Conservation (phyloP, 2,797 vertebrate genomes). For the Sebastolobus altivelis region DNA sequence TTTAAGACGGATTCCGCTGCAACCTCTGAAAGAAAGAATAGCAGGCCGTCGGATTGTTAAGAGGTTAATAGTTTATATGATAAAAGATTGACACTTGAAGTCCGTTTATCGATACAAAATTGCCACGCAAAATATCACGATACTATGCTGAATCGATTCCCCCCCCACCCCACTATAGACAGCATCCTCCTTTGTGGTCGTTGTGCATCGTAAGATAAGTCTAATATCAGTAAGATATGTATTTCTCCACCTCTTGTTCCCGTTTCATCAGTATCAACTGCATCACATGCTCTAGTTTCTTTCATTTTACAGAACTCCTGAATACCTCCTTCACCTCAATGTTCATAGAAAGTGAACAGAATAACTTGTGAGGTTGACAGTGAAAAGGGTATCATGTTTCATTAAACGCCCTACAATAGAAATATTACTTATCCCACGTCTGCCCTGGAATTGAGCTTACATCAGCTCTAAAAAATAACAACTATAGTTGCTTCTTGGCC, state of each 20-base stretch:
- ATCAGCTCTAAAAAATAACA: slow-evolving; percentile 77
- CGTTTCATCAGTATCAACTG: slow-evolving; percentile 1
- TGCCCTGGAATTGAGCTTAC: slow-evolving; percentile 52
- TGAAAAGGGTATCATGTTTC: slow-evolving; percentile 66
- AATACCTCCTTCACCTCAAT: slow-evolving; percentile 4
- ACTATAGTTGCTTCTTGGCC: slow-evolving; percentile 49
- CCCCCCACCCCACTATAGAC: not conserved
- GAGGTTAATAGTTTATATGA: too few relatives aligned
- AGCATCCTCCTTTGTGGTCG: slow-evolving; percentile 1
- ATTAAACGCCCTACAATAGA: slow-evolving; percentile 58
- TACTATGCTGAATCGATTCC: too few relatives aligned
- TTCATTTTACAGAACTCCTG: slow-evolving; percentile 7
- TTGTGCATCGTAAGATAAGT: not conserved
- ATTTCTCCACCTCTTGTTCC: not conserved
- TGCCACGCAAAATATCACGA: too few relatives aligned
- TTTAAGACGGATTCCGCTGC: too few relatives aligned
- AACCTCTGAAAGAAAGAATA: too few relatives aligned
- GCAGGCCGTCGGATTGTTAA: too few relatives aligned
- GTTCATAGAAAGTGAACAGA: slow-evolving; percentile 27
- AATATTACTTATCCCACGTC: slow-evolving; percentile 59
- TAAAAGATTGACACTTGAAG: too few relatives aligned
- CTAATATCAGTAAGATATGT: slow-evolving; percentile 12
- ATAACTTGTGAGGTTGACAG: slow-evolving; percentile 42
- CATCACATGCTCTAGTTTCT: not conserved
- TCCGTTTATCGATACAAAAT: too few relatives aligned